Conservation (phyloP, 2,797 vertebrate genomes). For the Sebastolobus alascanus region DNA sequence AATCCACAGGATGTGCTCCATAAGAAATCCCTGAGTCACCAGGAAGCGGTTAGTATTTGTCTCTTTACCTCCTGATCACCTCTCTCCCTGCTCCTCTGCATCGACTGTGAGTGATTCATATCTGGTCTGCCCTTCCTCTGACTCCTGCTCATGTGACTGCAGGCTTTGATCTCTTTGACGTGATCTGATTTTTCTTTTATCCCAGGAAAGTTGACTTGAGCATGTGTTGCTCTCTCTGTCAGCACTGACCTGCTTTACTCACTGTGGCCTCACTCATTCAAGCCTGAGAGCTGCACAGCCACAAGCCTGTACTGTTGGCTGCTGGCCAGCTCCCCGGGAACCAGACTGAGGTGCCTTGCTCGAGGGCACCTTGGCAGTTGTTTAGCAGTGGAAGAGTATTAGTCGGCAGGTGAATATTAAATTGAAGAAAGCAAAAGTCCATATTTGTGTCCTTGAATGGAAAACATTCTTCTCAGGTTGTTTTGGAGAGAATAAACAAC, state of each 20-base stretch:
- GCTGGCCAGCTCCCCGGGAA: constrained; percentile 11
- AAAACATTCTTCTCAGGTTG: not conserved
- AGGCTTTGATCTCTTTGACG: constrained; percentile 29
- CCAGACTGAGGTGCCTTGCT: not conserved
- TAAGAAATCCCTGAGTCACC: constrained; percentile 25
- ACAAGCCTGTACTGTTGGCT: not conserved
- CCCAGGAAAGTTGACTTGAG: constrained; percentile 9
- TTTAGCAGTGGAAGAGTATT: not conserved
- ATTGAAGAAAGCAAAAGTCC: constrained; percentile 5
- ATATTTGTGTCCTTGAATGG: not conserved
- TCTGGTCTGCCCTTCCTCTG: constrained; percentile 36
- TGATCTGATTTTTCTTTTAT: constrained; percentile 21
- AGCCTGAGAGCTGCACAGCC: not conserved
- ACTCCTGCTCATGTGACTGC: constrained; percentile 40
- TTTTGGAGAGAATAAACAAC: not conserved
- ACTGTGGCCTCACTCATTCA: not conserved
- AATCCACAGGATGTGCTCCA: not conserved
- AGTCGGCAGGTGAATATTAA: not conserved
- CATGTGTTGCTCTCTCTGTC: not conserved
- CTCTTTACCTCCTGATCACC: not conserved
- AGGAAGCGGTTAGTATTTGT: not conserved
- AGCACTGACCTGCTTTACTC: not conserved
- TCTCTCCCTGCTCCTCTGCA: not conserved
- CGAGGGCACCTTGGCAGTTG: not conserved
- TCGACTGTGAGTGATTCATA: constrained; percentile 25